Percentiles rank a stretch among this genome's conserved stretches.
phyloP scores from a whole-genome alignment of 2,888 invertebrate species.

The Trimorus sp. region DNA sequence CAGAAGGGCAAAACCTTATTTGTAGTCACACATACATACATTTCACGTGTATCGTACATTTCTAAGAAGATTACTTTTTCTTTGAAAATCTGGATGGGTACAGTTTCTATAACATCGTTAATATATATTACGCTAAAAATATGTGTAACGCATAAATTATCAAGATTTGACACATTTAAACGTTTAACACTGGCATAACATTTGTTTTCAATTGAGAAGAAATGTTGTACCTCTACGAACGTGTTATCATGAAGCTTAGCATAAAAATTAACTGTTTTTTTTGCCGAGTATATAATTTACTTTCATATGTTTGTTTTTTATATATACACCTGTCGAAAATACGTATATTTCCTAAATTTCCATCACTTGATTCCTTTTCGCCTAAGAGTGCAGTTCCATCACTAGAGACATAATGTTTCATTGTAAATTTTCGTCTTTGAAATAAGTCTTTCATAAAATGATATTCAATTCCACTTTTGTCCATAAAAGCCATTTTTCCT shows the following conservation, averaged over 20 bases:
- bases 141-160: too few relatives aligned
- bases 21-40: too few relatives aligned
- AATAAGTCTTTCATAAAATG: slow-evolving; percentile 10
- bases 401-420: too few relatives aligned
- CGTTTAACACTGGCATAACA: neutral
- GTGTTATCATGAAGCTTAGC: slow-evolving; percentile 1
- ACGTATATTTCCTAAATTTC: neutral
- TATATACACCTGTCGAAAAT: slow-evolving; percentile 6
- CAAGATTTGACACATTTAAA: too few relatives aligned
- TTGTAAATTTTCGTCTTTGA: neutral
- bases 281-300: slow-evolving; percentile 14
- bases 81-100: too few relatives aligned
- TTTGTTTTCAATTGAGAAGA: slow-evolving; percentile 1
- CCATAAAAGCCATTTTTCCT: slow-evolving; percentile 13
- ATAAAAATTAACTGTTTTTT: slow-evolving; percentile 16
- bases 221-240: slow-evolving; percentile 10
- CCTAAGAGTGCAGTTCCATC: too few relatives aligned
- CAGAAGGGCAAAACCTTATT: too few relatives aligned
- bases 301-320: neutral
- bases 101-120: too few relatives aligned
- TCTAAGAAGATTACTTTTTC: too few relatives aligned
- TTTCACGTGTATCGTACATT: too few relatives aligned
- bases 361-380: too few relatives aligned
- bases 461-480: slow-evolving; percentile 11
- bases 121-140: too few relatives aligned